Conservation (phyloP, 2,888 invertebrate genomes). For the Meloe dianella region DNA sequence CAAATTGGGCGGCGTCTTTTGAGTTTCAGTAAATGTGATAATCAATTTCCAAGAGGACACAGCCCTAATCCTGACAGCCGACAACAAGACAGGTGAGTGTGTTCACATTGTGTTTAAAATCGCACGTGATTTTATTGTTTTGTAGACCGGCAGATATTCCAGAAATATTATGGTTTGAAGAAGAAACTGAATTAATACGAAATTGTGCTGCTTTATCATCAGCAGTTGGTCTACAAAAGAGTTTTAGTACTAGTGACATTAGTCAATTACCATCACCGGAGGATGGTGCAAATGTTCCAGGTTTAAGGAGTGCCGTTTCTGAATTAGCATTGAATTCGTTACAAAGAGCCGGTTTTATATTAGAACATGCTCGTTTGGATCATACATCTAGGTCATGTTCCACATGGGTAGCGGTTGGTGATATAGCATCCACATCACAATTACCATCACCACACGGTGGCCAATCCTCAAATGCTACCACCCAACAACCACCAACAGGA, state of each 20-base stretch:
- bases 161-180: constrained; percentile 73
- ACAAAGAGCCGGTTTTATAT: constrained; percentile 62
- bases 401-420: constrained; percentile 87
- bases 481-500: constrained; percentile 33
- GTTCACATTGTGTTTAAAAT: constrained; percentile 12
- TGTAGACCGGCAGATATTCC: constrained; percentile 67
- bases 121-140: neutral
- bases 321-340: constrained; percentile 66
- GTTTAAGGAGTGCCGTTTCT: constrained; percentile 61
- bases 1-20: constrained; percentile 59
- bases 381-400: constrained; percentile 73
- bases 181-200: constrained; percentile 78
- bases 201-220: constrained; percentile 82
- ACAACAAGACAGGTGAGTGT: constrained; percentile 45
- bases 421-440: constrained; percentile 76
- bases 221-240: constrained; percentile 80
- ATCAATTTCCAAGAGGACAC: constrained; percentile 64
- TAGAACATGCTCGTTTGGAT: constrained; percentile 67
- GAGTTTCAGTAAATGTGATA: constrained; percentile 63
- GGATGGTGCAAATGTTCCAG: constrained; percentile 53
- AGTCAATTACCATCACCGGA: constrained; percentile 65
- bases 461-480: constrained; percentile 49
- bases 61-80: constrained; percentile 75
- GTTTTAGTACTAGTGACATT: constrained; percentile 84
- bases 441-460: constrained; percentile 83